A percentile compares a stretch with the other conserved stretches of the same genome.
Conservation (phyloP, 1,140 invertebrate species). For the Anoplolepis gracilipes region DNA sequence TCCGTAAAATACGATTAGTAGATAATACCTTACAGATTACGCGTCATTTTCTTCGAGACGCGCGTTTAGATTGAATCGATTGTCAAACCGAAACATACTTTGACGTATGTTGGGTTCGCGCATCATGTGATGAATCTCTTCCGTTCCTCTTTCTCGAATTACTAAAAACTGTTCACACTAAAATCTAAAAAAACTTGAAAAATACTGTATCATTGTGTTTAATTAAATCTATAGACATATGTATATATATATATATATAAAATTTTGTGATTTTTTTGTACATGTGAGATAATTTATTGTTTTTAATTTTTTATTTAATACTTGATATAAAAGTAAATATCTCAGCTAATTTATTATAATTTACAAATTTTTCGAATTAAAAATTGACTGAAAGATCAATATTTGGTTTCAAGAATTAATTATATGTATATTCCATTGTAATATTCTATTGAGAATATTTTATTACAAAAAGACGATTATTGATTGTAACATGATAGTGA, state of each 20-base stretch:
- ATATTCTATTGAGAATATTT: neutral
- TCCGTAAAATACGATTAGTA: slow-evolving; percentile 43
- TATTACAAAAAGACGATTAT: neutral
- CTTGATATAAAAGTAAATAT: neutral
- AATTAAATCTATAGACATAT: neutral
- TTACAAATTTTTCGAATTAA: neutral
- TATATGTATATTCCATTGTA: neutral
- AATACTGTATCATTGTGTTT: neutral
- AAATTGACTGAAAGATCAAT: neutral
- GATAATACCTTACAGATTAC: slow-evolving; percentile 52
- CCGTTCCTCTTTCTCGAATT: neutral
- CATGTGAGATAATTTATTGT: neutral
- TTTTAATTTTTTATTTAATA: neutral
- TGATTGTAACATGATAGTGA: neutral
- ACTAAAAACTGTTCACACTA: neutral
- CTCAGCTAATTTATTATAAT: neutral
- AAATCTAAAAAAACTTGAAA: neutral
- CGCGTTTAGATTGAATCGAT: slow-evolving; percentile 33
- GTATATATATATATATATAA: no score
- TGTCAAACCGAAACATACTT: neutral
- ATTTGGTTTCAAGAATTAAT: neutral
- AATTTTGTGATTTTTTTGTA: no score
- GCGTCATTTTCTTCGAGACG: slow-evolving; percentile 12
- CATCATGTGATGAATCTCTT: neutral
- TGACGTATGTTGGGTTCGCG: neutral